Evolutionary conservation across 1,140 invertebrate species (phyloP), one percentile per base, ranked within the genome.

Genomic region (Drosophila mauritiana): DNA sequence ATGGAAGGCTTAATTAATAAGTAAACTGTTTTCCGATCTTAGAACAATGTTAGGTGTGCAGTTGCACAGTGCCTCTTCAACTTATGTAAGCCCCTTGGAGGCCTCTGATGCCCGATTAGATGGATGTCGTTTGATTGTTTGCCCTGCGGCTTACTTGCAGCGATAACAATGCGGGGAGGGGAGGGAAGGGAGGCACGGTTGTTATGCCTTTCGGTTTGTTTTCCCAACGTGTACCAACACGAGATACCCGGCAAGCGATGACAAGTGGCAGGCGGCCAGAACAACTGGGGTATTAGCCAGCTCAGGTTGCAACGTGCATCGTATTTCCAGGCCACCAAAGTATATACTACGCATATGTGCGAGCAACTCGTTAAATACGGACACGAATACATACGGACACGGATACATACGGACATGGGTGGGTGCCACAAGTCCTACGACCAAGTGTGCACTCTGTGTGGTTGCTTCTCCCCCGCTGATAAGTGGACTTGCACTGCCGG

Each of bases 71-170:
- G 20, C 10, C 22, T 3, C 7, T 31, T 31, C 8, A 8, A 6
- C 42, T 69, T 70, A 69, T 56, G n/a, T 58, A 72, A 49, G 42
- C 2, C 25, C n/a, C 36, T 1, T 36, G 36, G 27, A 56, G 67
- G 43, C 68, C 57, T 39, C 36, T 48, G 65, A 57, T 72, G 43
- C 52, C 49, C 34, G 52, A 70, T 70, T 57, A 72, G 68, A 68
- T 56, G 67, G 40, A 72, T 72, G 68, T 72, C 64, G 65, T 17
- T 72, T 49, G 57, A 70, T 70, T 70, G 65, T 72, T 70, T 72
- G 65, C 43, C 70, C 49, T 42, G 36, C 27, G 68, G 42, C 67
- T 72, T 72, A 70, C 70, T 70, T 57, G 57, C 57, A 57, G 65
- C 52, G 64, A 57, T 72, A 70, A 49, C 67, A 70, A 69, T 69